These are phyloP conservation scores for Petrolisthes manimaculis DNA, from an alignment of 2,888 invertebrate species.

Conservation along the genomic window DNA sequence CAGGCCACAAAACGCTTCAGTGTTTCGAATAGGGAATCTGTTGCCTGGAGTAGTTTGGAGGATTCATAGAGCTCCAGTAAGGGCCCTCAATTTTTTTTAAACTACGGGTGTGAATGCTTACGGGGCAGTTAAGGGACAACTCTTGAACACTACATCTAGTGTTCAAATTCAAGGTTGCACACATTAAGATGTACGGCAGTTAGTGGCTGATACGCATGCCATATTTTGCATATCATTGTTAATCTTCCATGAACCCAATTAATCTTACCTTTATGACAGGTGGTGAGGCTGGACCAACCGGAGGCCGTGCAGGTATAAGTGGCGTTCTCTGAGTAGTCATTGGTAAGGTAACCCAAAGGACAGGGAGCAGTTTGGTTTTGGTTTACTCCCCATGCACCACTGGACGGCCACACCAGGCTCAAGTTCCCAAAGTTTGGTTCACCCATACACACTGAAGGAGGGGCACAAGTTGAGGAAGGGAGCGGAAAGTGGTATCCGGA, in stretches of 20 bases:
- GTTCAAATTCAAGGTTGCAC: too few relatives aligned
- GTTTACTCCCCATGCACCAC: background rate
- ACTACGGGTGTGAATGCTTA: too few relatives aligned
- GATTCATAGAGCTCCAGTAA: too few relatives aligned
- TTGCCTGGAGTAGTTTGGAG: too few relatives aligned
- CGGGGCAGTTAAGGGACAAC: too few relatives aligned
- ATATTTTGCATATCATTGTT: too few relatives aligned
- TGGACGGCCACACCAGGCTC: background rate
- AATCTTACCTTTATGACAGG: background rate
- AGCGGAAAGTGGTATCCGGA: background rate
- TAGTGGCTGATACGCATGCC: too few relatives aligned
- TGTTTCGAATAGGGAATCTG: too few relatives aligned
- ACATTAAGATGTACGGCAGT: too few relatives aligned
- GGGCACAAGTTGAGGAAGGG: background rate
- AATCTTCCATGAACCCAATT: background rate
- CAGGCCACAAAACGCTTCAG: too few relatives aligned
- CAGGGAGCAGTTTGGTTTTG: background rate
- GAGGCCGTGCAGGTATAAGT: background rate
- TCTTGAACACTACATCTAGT: too few relatives aligned
- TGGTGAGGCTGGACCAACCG: background rate
- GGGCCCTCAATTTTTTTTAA: too few relatives aligned
- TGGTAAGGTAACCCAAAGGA: background rate
- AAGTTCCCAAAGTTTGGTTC: background rate
- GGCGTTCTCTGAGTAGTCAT: background rate
- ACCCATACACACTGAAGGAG: constrained; percentile 2